Conservation (phyloP, 2,113 vertebrate genomes). For the Chlorodrepanis virens region DNA sequence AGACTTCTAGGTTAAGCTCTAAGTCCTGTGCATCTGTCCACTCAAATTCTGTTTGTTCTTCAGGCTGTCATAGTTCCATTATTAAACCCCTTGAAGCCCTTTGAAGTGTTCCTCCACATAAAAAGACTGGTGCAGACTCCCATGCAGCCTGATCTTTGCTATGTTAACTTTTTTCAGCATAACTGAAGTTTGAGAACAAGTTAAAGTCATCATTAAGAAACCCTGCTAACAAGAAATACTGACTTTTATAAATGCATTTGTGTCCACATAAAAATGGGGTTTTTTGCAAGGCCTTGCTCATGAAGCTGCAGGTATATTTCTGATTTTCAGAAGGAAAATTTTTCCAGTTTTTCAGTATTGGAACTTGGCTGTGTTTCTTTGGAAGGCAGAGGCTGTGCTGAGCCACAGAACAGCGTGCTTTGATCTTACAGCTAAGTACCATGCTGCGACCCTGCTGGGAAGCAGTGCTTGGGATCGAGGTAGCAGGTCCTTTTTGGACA, state of each 20-base stretch:
- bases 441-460: neutral
- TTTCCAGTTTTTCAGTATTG: neutral
- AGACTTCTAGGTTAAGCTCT: conserved; percentile 53
- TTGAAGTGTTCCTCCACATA: conserved; percentile 27
- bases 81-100: conserved; percentile 55
- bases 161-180: neutral
- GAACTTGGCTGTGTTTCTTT: neutral
- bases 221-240: neutral
- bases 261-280: neutral
- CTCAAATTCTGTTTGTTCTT: conserved; percentile 48
- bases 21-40: conserved; percentile 61
- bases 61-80: conserved; percentile 36
- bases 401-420: neutral
- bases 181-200: conserved; percentile 14
- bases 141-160: conserved; percentile 32
- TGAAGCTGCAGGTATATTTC: neutral
- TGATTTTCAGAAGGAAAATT: neutral
- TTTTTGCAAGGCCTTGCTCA: neutral
- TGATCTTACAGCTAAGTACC: neutral
- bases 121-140: conserved; percentile 12
- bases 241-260: neutral
- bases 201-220: conserved; percentile 6
- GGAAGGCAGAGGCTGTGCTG: neutral
- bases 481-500: neutral
- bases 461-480: neutral